Evolutionary conservation across 2,113 vertebrate genomes (phyloP).

Genomic region (Equus quagga): DNA sequence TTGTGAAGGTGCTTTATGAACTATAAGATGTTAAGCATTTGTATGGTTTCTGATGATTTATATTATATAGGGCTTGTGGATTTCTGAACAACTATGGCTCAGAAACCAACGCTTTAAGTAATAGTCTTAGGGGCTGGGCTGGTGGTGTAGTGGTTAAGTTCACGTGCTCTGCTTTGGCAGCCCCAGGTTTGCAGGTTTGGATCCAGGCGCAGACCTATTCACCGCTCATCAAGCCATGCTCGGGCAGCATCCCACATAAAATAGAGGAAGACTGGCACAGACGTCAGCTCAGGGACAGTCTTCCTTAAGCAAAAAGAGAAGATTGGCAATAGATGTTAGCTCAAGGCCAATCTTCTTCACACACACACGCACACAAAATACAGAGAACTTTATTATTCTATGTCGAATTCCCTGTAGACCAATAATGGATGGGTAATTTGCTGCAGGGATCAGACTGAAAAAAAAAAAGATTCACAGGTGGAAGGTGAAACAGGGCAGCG

Average conservation of each 20-base stretch:
- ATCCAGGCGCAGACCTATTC: too few relatives aligned
- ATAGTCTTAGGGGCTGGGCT: background rate
- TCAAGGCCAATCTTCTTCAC: too few relatives aligned
- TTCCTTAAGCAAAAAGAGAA: too few relatives aligned
- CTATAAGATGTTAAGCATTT: background rate
- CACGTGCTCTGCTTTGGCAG: too few relatives aligned
- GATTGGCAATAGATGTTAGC: too few relatives aligned
- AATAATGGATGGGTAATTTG: background rate
- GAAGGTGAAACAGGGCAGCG: background rate
- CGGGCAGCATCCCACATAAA: too few relatives aligned
- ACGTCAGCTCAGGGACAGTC: too few relatives aligned
- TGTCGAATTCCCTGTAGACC: constrained; percentile 19
- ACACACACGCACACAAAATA: too few relatives aligned
- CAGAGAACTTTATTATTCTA: background rate
- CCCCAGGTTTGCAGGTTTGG: too few relatives aligned
- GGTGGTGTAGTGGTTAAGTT: too few relatives aligned
- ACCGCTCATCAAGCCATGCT: too few relatives aligned
- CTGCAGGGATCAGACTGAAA: background rate
- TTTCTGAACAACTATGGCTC: background rate
- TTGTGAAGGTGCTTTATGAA: constrained; percentile 24
- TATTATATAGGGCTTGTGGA: background rate
- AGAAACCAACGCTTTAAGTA: background rate
- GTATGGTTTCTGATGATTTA: background rate
- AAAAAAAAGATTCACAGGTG: background rate
- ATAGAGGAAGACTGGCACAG: too few relatives aligned